phyloP scores from a whole-genome alignment of 2,113 vertebrate species.

The Malurus melanocephalus region DNA sequence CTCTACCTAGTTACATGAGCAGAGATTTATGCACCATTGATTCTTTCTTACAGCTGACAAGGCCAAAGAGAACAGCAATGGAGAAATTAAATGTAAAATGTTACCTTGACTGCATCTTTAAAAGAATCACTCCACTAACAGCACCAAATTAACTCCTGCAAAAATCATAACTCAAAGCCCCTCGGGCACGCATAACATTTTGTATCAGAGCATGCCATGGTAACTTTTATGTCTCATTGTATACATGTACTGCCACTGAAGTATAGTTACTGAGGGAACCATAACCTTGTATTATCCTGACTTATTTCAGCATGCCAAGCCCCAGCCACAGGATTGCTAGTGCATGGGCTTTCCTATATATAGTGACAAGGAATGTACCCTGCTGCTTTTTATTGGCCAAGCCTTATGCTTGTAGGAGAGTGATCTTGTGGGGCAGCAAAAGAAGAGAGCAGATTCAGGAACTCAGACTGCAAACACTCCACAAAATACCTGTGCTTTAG shows the following conservation, averaged over 20 bases:
- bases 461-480: not conserved
- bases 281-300: slow-evolving; percentile 33
- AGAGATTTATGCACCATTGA: slow-evolving; percentile 24
- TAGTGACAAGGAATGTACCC: not conserved
- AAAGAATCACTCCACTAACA: slow-evolving; percentile 21
- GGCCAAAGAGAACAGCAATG: not conserved
- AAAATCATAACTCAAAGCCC: slow-evolving; percentile 20
- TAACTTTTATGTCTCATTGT: slow-evolving; percentile 23
- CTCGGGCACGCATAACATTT: not conserved
- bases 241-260: not conserved
- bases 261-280: slow-evolving; percentile 6
- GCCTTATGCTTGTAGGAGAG: not conserved
- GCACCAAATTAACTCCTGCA: slow-evolving; percentile 24
- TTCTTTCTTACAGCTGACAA: slow-evolving; percentile 19
- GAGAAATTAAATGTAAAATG: slow-evolving; percentile 27
- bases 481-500: not conserved
- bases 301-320: not conserved
- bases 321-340: not conserved
- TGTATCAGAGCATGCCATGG: not conserved
- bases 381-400: not conserved
- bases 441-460: not conserved
- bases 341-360: not conserved
- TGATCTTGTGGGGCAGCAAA: not conserved
- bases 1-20: not conserved
- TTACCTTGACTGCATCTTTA: slow-evolving; percentile 30